phyloP scores from a whole-genome alignment of 2,113 vertebrate species.

The Crypturellus undulatus region DNA sequence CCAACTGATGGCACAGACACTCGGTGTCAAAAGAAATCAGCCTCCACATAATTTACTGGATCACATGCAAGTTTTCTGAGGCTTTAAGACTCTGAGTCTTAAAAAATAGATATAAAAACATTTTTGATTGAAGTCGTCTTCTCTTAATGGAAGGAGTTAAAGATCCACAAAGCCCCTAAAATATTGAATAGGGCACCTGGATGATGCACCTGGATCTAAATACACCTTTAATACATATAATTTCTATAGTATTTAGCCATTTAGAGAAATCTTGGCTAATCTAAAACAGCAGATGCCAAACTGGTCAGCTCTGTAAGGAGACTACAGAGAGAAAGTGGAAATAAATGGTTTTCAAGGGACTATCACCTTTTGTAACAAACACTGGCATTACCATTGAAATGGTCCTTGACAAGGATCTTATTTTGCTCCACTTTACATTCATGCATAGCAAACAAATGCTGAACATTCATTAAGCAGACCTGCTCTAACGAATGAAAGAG shows the following conservation, averaged over 20 bases:
- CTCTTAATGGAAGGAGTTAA: not conserved
- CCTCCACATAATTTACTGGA: not conserved
- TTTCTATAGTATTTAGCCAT: not conserved
- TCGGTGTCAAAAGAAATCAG: not conserved
- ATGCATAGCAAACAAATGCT: constrained; percentile 48
- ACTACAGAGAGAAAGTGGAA: not conserved
- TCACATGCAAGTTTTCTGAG: accelerated
- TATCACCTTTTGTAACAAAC: constrained; percentile 1
- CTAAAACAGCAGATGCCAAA: not conserved
- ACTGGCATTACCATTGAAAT: constrained; percentile 54
- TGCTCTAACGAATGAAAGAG: not conserved
- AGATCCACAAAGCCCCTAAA: not conserved
- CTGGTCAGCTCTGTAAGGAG: not conserved
- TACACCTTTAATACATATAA: not conserved
- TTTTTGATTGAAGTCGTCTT: not conserved
- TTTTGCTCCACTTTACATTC: constrained; percentile 45
- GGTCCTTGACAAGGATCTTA: constrained; percentile 50
- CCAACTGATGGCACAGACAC: not conserved
- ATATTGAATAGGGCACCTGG: not conserved
- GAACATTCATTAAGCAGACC: constrained; percentile 39
- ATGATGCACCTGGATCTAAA: not conserved
- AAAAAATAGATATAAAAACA: not conserved
- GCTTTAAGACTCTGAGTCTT: not conserved
- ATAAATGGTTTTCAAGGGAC: not conserved
- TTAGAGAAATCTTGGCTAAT: not conserved